Evolutionary conservation across 2,113 vertebrate species (phyloP).

Genomic region (Triplophysa rosa): DNA sequence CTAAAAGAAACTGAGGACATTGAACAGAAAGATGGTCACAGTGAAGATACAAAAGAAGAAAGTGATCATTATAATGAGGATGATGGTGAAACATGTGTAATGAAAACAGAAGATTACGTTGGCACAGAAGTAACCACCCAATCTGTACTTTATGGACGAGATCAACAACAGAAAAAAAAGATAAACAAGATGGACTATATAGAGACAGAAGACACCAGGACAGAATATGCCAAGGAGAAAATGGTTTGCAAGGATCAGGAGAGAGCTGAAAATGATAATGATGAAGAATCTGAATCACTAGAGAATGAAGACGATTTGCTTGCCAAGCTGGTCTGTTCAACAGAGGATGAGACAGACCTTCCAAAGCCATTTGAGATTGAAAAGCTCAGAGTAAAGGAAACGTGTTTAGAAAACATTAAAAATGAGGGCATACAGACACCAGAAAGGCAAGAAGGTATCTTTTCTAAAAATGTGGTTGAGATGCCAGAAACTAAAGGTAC

Average conservation of each 20-base stretch:
- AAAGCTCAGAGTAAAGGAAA: background rate
- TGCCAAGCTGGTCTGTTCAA: background rate
- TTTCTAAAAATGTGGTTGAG: background rate
- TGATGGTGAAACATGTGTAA: background rate
- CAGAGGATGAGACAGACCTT: background rate
- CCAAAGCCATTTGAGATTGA: background rate
- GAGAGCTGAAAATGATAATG: background rate
- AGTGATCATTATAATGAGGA: background rate
- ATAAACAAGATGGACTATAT: background rate
- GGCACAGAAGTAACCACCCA: background rate
- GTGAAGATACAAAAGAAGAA: background rate
- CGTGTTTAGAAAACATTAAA: background rate
- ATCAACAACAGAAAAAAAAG: background rate
- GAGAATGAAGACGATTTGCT: background rate
- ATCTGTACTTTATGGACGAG: background rate
- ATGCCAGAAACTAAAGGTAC: background rate
- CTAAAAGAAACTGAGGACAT: background rate
- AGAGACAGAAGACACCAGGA: background rate
- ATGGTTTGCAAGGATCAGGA: background rate
- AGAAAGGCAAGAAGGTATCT: slow-evolving; percentile 16
- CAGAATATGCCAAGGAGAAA: background rate
- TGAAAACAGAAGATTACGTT: background rate
- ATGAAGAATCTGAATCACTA: background rate
- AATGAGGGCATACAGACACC: background rate
- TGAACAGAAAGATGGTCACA: background rate